Evolutionary conservation across 2,888 invertebrate genomes (phyloP), one percentile per base, ranked within the genome.

Genomic region (Calameuta filiformis): DNA sequence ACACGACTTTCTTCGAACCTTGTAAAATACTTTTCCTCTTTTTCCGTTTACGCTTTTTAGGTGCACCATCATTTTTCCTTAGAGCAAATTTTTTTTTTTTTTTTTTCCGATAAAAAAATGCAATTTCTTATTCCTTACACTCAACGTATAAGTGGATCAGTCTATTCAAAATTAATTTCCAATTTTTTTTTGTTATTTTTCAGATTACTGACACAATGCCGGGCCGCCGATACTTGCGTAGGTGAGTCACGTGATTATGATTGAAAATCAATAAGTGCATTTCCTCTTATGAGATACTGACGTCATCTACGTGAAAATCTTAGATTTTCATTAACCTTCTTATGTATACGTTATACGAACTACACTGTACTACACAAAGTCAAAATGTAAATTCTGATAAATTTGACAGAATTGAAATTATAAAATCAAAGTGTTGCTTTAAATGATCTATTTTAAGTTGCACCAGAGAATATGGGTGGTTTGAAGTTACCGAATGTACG

Each of bases 121-220:
- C 2, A 23, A 23, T 56, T 56, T 56, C 23, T 56, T 2, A 23
- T 23, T 56, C 1, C 23, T 9, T 56, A 2, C 9, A 9, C 6
- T 23, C 23, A 23, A 56, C 15, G 23, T 9, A 23, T 1, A 56
- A 23, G 9, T 56, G 23, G 23, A 23, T 56, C 56, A 6, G 9
- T 23, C 0, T 9, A 56, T 23, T 56, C 9, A 56, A 23, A 56
- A 23, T 23, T 56, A 56, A 56, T 6, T 23, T 23, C 0, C 6
- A 56, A 2, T 56, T 40, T 40, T 56, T 76, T 76, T n/a, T 31
- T 11, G 40, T 81, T 83, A 84, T 80, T 78, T 81, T 88, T 35
- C 86, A 89, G 90, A 89, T 89, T 87, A 88, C 82, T 79, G 79
- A 82, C 81, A 82, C 79, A 83, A 85, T 83, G 86, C 83, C 82